Evolutionary conservation across 2,113 vertebrate species (phyloP).

Genomic region (Gallinago jamesoni): DNA sequence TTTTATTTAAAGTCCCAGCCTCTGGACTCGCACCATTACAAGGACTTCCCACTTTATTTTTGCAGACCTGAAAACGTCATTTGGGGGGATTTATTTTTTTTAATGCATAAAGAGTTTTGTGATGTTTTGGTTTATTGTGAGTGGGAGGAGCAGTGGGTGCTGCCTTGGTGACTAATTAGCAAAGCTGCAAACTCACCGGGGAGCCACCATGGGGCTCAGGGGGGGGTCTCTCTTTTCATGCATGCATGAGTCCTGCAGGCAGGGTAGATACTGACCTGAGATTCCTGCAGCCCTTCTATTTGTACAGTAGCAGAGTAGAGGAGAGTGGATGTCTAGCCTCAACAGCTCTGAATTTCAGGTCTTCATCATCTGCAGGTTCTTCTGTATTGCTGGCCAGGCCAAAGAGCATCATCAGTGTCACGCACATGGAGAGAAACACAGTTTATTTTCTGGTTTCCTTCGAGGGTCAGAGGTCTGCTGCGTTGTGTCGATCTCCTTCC

Average conservation of each 20-base stretch:
- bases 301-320: not conserved
- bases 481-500: not conserved
- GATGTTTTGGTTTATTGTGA: not conserved
- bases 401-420: not conserved
- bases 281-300: not conserved
- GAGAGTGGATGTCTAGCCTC: not conserved
- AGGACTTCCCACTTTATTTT: not conserved
- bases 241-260: not conserved
- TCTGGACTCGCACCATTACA: not conserved
- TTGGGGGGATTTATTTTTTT: not conserved
- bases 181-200: not conserved
- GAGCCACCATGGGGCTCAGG: not conserved
- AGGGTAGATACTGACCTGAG: not conserved
- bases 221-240: not conserved
- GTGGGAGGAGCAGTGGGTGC: not conserved
- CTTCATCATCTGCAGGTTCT: not conserved
- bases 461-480: not conserved
- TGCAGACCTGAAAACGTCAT: not conserved
- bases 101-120: not conserved
- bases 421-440: not conserved
- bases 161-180: not conserved
- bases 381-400: not conserved
- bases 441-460: not conserved
- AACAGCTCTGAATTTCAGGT: not conserved
- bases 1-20: constrained; percentile 54